phyloP scores from a whole-genome alignment of 2,113 vertebrate species.

The Alethe castanea region DNA sequence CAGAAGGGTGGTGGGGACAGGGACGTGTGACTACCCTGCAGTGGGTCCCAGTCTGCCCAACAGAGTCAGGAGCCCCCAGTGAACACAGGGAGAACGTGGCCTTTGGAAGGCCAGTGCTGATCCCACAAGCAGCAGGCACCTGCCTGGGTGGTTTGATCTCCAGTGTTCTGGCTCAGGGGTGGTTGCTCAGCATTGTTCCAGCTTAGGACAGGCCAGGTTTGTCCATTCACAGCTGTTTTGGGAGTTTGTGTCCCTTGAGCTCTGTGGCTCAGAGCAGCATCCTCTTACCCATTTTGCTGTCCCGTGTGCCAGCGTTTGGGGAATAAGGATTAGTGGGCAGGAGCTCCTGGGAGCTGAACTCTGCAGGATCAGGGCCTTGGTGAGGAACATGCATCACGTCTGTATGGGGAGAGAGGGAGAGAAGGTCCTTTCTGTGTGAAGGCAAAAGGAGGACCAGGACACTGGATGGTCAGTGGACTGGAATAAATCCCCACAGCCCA shows the following conservation, averaged over 20 bases:
- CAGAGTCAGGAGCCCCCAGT: background rate
- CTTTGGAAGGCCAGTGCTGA: background rate
- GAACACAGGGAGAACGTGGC: background rate
- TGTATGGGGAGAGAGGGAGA: background rate
- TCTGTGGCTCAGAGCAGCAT: background rate
- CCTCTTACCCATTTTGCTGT: background rate
- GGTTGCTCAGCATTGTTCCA: background rate
- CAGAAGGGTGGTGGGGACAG: background rate
- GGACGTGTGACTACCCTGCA: rapidly evolving
- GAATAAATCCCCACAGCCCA: background rate
- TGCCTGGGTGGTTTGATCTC: background rate
- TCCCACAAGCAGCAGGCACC: background rate
- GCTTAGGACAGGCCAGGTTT: background rate
- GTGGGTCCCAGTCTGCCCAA: background rate
- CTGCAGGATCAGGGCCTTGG: rapidly evolving
- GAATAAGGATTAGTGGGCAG: background rate
- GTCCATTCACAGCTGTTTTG: background rate
- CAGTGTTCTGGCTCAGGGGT: background rate
- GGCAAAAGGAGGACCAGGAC: background rate
- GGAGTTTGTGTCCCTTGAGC: background rate
- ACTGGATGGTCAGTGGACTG: background rate
- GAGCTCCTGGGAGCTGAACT: background rate
- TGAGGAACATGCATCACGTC: background rate
- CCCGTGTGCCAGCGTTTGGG: background rate
- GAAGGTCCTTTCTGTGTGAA: background rate